Evolutionary conservation across 2,113 vertebrate genomes (phyloP), one percentile per base, ranked within the genome.

Genomic region (Triplophysa rosa): DNA sequence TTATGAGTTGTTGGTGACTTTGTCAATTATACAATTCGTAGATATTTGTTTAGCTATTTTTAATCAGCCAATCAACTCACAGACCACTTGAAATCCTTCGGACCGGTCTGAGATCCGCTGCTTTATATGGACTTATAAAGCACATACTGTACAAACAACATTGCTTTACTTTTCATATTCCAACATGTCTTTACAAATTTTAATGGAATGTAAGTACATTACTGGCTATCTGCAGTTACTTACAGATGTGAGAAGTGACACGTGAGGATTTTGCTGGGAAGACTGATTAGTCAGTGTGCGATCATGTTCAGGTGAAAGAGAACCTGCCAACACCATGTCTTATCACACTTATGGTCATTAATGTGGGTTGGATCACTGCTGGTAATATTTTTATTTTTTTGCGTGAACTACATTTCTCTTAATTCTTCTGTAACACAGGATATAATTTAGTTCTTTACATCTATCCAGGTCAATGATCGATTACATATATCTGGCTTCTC

Each of bases 241-340:
- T 42, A 42, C 49, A 26, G 21, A 52, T 4, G 24, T 63, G 54
- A 72, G n/a, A 67, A 64, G 64, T 63, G 67, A 63, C 8, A 78
- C 61, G 14, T 54, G 14, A 67, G 40, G 33, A 58, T 26, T 33
- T 63, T 79, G 45, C 66, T 42, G 8, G 77, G 67, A 58, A 69
- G 62, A 29, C 10, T 29, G 21, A 64, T 67, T 24, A 62, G 42
- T 74, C 54, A 61, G 14, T 64, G 70, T 75, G 21, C 33, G 66
- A 64, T 45, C 77, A 67, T 70, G 77, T 33, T 79, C 66, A 70
- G 45, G 58, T 63, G 67, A 24, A 70, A 63, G 40, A 79, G 6
- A 65, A 79, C 10, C 56, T 75, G 71, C 64, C 81, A 68, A 45
- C 68, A 73, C 24, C 58, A 69, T 76, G 37, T 33, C 62, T 59